Evolutionary conservation across 1,140 invertebrate species (phyloP), one percentile per base, ranked within the genome.

Genomic region (Vollenhovia emeryi): DNA sequence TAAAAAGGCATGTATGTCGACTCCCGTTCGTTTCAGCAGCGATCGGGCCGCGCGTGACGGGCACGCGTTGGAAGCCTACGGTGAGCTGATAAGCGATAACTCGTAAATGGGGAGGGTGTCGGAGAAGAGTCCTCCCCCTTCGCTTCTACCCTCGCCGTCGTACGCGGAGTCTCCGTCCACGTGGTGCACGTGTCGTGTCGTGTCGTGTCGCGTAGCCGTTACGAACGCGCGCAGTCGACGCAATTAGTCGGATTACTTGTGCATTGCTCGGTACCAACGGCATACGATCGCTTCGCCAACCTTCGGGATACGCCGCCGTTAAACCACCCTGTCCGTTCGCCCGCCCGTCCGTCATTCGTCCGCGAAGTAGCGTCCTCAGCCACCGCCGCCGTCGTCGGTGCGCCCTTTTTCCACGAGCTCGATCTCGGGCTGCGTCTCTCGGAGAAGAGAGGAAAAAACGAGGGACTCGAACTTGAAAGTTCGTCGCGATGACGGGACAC

Each of bases 241-340:
- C 75, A 84, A 87, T 60, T 80, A 80, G 85, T 84, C 64, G 74
- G 85, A 86, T 90, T 87, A 80, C 59, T 86, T 80, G 88, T 85
- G 88, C 79, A 88, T 82, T 84, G 76, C 30, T 79, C 73, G 76
- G 62, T 79, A 48, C 36, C 71, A 27, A 52, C 36, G 50, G 33
- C 27, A n/a, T 50, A 75, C 64, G 60, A 55, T 30, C 59, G 27
- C 69, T 45, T 75, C 45, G 50, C 57, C 55, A 57, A 15, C n/a
- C n/a, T 36, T 48, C 30, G 43, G 18, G 15, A 55, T 66, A 43
- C 52, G 45, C 13, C n/a, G 78, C 78, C 50, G 66, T 59, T 59
- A 82, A 82, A 79, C 59, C 59, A 60, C 68, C 69, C 86, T 43
- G 40, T 59, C 43, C 86, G 24, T 1, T 48, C 33, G 33, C n/a